Conservation (phyloP, 1,140 invertebrate genomes). For the Tachypleus tridentatus region DNA sequence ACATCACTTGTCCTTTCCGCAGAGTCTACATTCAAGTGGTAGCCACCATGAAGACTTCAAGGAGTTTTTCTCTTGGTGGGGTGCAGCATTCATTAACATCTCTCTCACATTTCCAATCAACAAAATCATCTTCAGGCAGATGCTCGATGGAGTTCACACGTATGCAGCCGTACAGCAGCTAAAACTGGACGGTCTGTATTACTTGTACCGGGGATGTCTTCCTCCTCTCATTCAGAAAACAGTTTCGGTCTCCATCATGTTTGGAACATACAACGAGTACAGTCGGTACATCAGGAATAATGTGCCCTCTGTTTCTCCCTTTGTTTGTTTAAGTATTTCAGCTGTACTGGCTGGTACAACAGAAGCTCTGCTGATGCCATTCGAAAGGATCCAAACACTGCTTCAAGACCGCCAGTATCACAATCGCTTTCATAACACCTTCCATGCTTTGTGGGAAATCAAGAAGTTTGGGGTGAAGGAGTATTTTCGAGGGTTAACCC, state of each 20-base stretch:
- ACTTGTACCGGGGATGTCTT: constrained; percentile 83
- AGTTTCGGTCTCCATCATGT: constrained; percentile 87
- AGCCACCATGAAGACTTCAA: constrained; percentile 3
- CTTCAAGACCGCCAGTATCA: constrained; percentile 79
- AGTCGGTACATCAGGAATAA: constrained; percentile 46
- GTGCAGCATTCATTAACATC: constrained; percentile 87
- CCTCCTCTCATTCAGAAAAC: constrained; percentile 92
- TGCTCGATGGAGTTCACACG: constrained; percentile 41
- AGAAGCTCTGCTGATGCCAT: constrained; percentile 83
- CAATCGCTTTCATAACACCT: constrained; percentile 71
- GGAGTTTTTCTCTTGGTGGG: constrained; percentile 89
- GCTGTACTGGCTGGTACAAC: constrained; percentile 59
- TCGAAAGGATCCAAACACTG: constrained; percentile 90
- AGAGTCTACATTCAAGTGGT: too few relatives aligned
- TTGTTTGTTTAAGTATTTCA: constrained; percentile 28
- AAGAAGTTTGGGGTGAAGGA: constrained; percentile 52
- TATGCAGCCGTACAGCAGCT: constrained; percentile 41
- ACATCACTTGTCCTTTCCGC: too few relatives aligned
- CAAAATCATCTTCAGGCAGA: constrained; percentile 96
- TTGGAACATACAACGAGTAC: constrained; percentile 81
- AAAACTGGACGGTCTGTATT: constrained; percentile 64
- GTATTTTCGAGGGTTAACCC: constrained; percentile 49
- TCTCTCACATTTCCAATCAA: constrained; percentile 87
- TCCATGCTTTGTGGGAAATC: constrained; percentile 61
- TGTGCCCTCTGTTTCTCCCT: constrained; percentile 9